Conservation (phyloP, 2,797 vertebrate genomes). For the Tinamus major region DNA sequence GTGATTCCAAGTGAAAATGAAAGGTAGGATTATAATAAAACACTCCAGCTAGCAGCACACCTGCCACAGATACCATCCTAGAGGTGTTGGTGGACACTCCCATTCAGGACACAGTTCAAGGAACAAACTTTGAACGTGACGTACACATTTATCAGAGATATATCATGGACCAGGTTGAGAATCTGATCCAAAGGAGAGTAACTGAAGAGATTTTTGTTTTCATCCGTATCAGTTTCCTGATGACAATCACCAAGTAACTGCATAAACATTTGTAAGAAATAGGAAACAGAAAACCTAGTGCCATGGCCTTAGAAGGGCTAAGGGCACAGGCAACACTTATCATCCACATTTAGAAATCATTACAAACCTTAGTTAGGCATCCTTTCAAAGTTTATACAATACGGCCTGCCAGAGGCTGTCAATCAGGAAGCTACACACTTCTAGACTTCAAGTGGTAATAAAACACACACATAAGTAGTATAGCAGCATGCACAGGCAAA, state of each 20-base stretch:
- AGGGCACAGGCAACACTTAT: not conserved
- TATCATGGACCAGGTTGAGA: not conserved
- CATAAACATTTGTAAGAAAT: not conserved
- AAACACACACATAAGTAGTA: not conserved
- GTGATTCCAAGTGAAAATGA: not conserved
- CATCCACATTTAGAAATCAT: not conserved
- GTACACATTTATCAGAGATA: not conserved
- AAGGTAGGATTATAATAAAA: not conserved
- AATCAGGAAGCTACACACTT: not conserved
- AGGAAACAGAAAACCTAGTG: not conserved
- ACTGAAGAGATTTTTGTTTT: not conserved
- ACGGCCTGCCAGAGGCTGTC: not conserved
- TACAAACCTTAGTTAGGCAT: not conserved
- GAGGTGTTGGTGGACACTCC: not conserved
- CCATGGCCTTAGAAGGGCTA: not conserved
- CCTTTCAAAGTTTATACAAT: not conserved
- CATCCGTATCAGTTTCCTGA: not conserved
- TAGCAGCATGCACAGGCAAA: accelerated
- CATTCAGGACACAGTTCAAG: not conserved
- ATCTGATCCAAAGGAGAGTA: not conserved
- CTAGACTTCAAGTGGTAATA: not conserved
- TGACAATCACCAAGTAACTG: not conserved
- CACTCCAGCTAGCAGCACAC: not conserved
- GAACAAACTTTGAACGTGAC: not conserved
- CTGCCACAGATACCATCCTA: not conserved